Evolutionary conservation across 2,113 vertebrate species (phyloP).

Genomic region (Rhodinocichla rosea): DNA sequence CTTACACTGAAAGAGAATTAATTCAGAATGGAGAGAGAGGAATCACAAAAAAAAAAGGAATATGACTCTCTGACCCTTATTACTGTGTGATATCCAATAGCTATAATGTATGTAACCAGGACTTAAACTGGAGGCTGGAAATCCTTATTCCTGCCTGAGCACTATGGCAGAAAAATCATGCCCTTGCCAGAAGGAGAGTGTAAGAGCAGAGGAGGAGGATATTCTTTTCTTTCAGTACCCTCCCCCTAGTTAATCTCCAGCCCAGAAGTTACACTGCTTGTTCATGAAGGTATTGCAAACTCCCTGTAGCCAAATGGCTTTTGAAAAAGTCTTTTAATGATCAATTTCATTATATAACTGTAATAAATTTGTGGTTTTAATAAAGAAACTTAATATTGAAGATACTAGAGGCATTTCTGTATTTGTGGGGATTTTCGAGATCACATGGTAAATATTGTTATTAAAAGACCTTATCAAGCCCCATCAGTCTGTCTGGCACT

Average conservation of each 20-base stretch:
- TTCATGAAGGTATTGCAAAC: neutral
- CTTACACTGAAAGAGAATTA: neutral
- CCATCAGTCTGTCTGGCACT: neutral
- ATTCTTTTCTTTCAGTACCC: neutral
- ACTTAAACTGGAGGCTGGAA: neutral
- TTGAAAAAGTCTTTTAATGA: neutral
- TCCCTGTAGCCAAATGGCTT: neutral
- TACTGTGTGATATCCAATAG: neutral
- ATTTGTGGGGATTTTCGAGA: neutral
- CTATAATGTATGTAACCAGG: neutral
- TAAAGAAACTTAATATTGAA: neutral
- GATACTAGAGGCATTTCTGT: neutral
- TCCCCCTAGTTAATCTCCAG: neutral
- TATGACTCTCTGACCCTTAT: neutral
- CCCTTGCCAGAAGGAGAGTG: neutral
- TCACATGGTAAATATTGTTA: neutral
- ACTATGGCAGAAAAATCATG: neutral
- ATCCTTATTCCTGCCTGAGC: neutral
- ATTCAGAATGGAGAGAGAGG: neutral
- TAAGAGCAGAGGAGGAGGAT: neutral
- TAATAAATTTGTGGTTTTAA: neutral
- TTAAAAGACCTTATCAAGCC: neutral
- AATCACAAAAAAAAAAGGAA: neutral
- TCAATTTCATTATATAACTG: neutral
- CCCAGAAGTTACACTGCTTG: neutral